Conservation (phyloP, 2,888 invertebrate species). For the Chaetoderma sp. region DNA sequence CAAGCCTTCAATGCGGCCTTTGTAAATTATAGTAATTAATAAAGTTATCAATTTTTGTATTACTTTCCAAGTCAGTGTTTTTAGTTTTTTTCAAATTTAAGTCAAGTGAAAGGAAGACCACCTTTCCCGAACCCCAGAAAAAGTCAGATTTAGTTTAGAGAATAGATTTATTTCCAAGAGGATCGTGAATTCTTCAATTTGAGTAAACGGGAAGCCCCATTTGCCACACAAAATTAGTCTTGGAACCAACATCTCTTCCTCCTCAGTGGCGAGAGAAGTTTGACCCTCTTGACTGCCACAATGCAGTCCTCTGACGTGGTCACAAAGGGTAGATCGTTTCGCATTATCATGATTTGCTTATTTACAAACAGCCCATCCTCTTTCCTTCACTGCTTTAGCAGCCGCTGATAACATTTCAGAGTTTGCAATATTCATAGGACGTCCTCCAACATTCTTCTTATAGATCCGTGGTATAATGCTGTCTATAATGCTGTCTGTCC, state of each 20-base stretch:
- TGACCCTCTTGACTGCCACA: neutral
- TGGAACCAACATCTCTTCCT: neutral
- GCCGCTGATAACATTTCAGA: neutral
- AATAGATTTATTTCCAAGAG: no score
- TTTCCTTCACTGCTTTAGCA: neutral
- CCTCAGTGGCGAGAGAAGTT: neutral
- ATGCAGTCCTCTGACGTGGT: neutral
- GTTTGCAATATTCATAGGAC: neutral
- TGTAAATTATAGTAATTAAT: no score
- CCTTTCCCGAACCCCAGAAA: no score
- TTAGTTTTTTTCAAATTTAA: no score
- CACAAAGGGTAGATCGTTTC: neutral
- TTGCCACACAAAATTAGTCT: neutral
- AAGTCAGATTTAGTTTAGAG: no score
- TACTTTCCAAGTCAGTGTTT: no score
- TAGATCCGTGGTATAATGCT: neutral
- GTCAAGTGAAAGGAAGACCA: no score
- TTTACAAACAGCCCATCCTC: neutral
- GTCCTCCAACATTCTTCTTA: neutral
- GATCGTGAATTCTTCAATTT: no score
- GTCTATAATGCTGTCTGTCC: neutral
- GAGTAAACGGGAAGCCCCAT: neutral
- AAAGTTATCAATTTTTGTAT: no score
- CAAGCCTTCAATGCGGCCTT: no score
- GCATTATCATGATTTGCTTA: neutral